These are phyloP conservation scores for Clupea harengus DNA, from an alignment of 2,113 vertebrate genomes.

Conservation along the genomic window DNA sequence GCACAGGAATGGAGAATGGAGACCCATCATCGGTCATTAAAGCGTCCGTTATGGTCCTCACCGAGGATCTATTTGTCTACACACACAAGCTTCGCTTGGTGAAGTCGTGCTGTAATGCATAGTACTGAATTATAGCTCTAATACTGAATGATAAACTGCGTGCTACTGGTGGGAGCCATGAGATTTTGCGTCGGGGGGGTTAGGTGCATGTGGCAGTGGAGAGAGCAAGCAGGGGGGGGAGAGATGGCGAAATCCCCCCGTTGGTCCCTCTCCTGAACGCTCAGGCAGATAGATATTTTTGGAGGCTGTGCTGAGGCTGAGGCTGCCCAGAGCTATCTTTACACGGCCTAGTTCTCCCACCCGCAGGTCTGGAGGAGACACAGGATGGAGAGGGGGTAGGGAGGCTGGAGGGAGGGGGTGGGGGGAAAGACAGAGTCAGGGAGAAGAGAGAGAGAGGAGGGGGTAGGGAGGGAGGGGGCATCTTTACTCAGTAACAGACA, in stretches of 20 bases:
- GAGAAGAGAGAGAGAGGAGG: conserved; percentile 18
- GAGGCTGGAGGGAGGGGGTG: conserved; percentile 17
- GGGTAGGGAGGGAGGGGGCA: neutral
- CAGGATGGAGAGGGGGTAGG: conserved; percentile 21
- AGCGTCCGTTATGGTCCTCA: neutral
- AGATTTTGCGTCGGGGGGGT: neutral
- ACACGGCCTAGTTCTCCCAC: conserved; percentile 43
- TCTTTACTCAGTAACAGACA: neutral
- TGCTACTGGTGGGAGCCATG: neutral
- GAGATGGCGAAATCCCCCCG: neutral
- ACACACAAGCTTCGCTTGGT: neutral
- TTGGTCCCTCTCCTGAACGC: neutral
- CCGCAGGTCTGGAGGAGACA: conserved; percentile 29
- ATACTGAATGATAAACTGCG: neutral
- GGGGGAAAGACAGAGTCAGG: conserved; percentile 30
- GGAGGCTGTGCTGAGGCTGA: conserved; percentile 31
- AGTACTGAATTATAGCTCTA: neutral
- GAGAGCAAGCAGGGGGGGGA: neutral
- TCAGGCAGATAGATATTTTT: conserved; percentile 25
- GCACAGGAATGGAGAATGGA: neutral
- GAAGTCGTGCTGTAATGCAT: no score
- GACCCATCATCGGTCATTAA: neutral
- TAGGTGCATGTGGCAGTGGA: neutral
- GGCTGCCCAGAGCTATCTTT: conserved; percentile 46
- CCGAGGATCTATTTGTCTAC: neutral